phyloP scores from a whole-genome alignment of 2,113 vertebrate species.

The Sprattus sprattus region DNA sequence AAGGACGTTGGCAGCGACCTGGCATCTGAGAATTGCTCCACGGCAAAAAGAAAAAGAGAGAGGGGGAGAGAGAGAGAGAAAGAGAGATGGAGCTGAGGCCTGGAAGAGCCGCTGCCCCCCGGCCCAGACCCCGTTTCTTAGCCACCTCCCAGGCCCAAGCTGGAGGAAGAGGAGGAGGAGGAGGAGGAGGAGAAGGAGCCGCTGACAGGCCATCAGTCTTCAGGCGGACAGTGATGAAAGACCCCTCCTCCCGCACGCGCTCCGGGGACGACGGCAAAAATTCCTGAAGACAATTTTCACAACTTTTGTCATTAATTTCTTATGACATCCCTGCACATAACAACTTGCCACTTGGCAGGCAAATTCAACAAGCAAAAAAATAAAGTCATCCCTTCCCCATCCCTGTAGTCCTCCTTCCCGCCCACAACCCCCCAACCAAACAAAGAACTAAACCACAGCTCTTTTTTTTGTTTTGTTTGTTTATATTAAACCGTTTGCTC shows the following conservation, averaged over 20 bases:
- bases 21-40: conserved; percentile 85
- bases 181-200: conserved; percentile 56
- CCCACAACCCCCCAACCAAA: background rate
- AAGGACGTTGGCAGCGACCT: conserved; percentile 93
- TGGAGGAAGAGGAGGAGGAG: conserved; percentile 63
- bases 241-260: conserved; percentile 54
- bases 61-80: background rate
- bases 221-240: conserved; percentile 70
- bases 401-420: no score
- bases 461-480: background rate
- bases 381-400: background rate
- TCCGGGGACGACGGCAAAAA: conserved; percentile 60
- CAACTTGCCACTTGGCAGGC: conserved; percentile 36
- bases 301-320: conserved; percentile 59
- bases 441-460: background rate
- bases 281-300: conserved; percentile 66
- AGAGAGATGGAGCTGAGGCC: conserved; percentile 45
- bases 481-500: conserved; percentile 28
- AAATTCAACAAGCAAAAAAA: conserved; percentile 26
- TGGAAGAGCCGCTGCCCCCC: conserved; percentile 14
- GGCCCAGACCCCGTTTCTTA: conserved; percentile 61
- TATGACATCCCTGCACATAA: conserved; percentile 48
- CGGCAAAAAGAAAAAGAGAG: conserved; percentile 62
- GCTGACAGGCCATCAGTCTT: conserved; percentile 82
- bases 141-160: conserved; percentile 73